These are phyloP conservation scores for Sarcophaga subvicina DNA, from an alignment of 2,888 invertebrate species.

Conservation along the genomic window DNA sequence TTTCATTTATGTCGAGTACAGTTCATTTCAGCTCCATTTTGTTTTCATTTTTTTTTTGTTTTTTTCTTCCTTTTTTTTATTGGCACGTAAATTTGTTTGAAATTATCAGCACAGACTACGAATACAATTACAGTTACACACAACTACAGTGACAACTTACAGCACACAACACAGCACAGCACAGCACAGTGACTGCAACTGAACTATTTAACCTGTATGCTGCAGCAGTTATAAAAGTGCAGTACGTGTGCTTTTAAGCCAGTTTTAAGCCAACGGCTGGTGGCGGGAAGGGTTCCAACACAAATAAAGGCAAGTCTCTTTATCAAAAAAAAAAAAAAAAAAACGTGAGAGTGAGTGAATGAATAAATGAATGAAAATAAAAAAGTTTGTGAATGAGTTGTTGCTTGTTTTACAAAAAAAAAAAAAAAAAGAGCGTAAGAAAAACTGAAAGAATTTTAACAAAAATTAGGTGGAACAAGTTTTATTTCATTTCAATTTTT, in stretches of 20 bases:
- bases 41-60: not conserved
- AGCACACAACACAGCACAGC: no score
- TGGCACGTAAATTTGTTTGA: constrained; percentile 65
- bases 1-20: no score
- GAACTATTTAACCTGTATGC: not conserved
- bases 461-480: constrained; percentile 55
- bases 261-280: no score
- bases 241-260: no score
- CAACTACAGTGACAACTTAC: no score
- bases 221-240: no score
- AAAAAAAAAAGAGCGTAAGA: not conserved
- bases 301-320: no score
- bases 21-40: no score
- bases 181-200: no score
- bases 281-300: no score
- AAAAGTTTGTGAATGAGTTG: constrained; percentile 18
- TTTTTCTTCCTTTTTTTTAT: constrained; percentile 23
- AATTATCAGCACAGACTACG: constrained; percentile 56
- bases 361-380: not conserved
- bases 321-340: no score
- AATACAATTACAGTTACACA: no score
- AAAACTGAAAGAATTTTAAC: constrained; percentile 24
- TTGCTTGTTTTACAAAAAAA: constrained; percentile 20
- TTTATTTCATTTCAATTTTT: constrained; percentile 2
- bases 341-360: not conserved